Conservation (phyloP, 2,113 vertebrate species). For the Dipodomys ordii region DNA sequence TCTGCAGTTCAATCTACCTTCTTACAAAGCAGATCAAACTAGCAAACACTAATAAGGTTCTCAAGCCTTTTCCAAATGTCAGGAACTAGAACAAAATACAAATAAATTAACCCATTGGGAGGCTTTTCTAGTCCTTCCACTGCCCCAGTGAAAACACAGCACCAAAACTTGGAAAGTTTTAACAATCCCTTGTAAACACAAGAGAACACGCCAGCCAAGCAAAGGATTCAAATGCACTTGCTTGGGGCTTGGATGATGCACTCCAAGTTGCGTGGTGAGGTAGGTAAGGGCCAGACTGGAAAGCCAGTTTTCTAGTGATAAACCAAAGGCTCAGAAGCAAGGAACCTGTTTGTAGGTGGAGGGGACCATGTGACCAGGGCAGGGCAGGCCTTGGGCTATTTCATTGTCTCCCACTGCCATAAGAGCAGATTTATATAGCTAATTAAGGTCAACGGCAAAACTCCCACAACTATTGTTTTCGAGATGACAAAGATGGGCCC, state of each 20-base stretch:
- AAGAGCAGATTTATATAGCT: neutral
- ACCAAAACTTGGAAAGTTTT: constrained; percentile 56
- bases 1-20: constrained; percentile 60
- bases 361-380: neutral
- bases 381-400: neutral
- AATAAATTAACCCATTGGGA: constrained; percentile 63
- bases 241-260: neutral
- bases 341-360: neutral
- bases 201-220: neutral
- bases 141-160: constrained; percentile 25
- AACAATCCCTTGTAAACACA: neutral
- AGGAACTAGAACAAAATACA: constrained; percentile 68
- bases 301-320: constrained; percentile 11
- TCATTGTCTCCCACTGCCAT: neutral
- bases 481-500: neutral
- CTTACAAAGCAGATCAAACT: constrained; percentile 66
- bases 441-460: neutral
- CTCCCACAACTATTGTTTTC: rapidly evolving
- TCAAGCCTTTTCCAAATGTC: constrained; percentile 77
- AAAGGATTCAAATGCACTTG: neutral
- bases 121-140: constrained; percentile 2
- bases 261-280: neutral
- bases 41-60: constrained; percentile 77
- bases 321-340: constrained; percentile 1
- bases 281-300: neutral